Evolutionary conservation across 53 echinoderm and acorn worm genomes (phyloP).

Genomic region (Crossaster papposus): DNA sequence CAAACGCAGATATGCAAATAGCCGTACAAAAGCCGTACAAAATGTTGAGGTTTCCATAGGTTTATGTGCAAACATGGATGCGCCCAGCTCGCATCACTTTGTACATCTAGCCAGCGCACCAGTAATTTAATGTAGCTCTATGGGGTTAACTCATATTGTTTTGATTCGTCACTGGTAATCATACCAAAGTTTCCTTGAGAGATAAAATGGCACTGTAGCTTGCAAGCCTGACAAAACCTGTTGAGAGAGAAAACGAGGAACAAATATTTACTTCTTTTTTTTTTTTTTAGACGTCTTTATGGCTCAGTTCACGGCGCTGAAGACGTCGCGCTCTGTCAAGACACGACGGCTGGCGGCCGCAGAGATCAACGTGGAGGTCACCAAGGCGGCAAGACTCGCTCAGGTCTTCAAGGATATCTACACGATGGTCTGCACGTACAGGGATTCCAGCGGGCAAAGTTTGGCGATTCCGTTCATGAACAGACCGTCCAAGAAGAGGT

Average conservation of each 20-base stretch:
- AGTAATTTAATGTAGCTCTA: too few species aligned
- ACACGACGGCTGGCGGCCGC: conserved; percentile 93
- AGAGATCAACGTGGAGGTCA: conserved; percentile 95
- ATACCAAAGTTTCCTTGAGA: too few species aligned
- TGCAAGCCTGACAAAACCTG: background rate
- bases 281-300: conserved; percentile 87
- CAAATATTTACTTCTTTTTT: too few species aligned
- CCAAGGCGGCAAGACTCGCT: conserved; percentile 86
- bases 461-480: conserved; percentile 99
- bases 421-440: conserved; percentile 88
- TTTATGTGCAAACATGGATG: too few species aligned
- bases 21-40: too few species aligned
- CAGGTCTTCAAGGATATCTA: conserved; percentile 99
- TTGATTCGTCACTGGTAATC: background rate
- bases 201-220: too few species aligned
- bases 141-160: too few species aligned
- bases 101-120: too few species aligned
- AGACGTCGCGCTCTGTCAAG: conserved; percentile 96
- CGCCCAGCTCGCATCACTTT: too few species aligned
- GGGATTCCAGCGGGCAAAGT: conserved; percentile 83
- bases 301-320: conserved; percentile 98
- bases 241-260: too few species aligned
- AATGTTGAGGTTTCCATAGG: too few species aligned
- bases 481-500: conserved; percentile 97
- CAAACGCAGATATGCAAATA: too few species aligned